phyloP scores from a whole-genome alignment of 2,113 vertebrate genomes.

The Saguinus imperator region DNA sequence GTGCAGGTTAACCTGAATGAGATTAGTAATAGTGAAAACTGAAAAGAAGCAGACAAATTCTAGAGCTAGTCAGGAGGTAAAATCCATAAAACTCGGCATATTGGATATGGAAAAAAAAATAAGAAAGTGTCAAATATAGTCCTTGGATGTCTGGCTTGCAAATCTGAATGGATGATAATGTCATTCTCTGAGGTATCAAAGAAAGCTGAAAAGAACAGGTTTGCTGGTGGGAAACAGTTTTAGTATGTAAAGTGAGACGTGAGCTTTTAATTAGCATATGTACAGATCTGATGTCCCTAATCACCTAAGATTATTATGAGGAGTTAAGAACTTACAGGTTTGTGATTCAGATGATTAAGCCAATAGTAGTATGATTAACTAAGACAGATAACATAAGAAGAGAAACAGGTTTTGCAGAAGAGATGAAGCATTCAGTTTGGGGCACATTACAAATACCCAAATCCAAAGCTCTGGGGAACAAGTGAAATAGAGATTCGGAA shows the following conservation, averaged over 20 bases:
- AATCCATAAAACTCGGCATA: not conserved
- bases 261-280: not conserved
- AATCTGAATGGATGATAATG: not conserved
- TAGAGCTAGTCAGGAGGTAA: not conserved
- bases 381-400: conserved; percentile 24
- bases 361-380: not conserved
- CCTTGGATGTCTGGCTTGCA: not conserved
- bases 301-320: not conserved
- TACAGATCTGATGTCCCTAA: not conserved
- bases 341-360: not conserved
- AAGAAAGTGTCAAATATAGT: not conserved
- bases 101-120: not conserved
- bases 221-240: not conserved
- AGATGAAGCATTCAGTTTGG: not conserved
- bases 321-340: not conserved
- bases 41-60: not conserved
- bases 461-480: conserved; percentile 14
- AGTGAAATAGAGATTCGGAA: conserved; percentile 7
- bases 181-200: not conserved
- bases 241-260: not conserved
- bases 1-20: not conserved
- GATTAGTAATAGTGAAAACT: not conserved
- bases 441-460: not conserved
- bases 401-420: not conserved
- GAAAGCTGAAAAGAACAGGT: not conserved